Evolutionary conservation across 1,140 invertebrate species (phyloP), one percentile per base, ranked within the genome.

Genomic region (Nephila pilipes): DNA sequence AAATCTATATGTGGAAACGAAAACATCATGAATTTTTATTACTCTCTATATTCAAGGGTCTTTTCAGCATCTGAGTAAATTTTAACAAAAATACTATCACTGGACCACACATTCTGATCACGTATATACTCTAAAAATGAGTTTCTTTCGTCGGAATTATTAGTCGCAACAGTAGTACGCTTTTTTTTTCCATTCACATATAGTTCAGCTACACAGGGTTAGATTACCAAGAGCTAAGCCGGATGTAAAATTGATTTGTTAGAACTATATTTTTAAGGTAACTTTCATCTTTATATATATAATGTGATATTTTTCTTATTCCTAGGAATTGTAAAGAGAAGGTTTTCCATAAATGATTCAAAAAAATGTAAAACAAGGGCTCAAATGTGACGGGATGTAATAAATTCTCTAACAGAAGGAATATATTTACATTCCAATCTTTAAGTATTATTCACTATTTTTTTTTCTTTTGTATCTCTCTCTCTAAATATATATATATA

Each of bases 111-210:
- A 75, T 75, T 75, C 81, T 12, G 38, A 57, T 83, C 81, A 83
- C 81, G 81, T 83, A 54, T 54, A 10, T 57, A 55, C 46, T 55
- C 46, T 32, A 29, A 83, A 83, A 83, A 83, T 57, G 54, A 57
- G 46, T 57, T 83, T 83, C 81, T 83, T 57, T 46, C 54, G n/a
- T 83, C 5, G 54, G 81, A 83, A 83, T 83, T 75, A 36, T 36
- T 36, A 29, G 14, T 36, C 14, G 14, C 69, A 75, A 36, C 25
- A 32, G 32, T 75, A 6, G 69, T 18, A 18, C 1, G 8, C 29
- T 32, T 29, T 32, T 32, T 36, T 32, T 75, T 69, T 36, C n/a
- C 29, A 75, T 36, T 32, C 16, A 1, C 32, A 75, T 32, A 75
- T 32, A 69, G 25, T 36, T 75, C 16, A 75, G 6, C 69, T 75